A percentile compares a stretch with the other conserved stretches of the same genome.
Evolutionary conservation across 1,140 invertebrate genomes (phyloP).

Genomic region (Anastrepha ludens): DNA sequence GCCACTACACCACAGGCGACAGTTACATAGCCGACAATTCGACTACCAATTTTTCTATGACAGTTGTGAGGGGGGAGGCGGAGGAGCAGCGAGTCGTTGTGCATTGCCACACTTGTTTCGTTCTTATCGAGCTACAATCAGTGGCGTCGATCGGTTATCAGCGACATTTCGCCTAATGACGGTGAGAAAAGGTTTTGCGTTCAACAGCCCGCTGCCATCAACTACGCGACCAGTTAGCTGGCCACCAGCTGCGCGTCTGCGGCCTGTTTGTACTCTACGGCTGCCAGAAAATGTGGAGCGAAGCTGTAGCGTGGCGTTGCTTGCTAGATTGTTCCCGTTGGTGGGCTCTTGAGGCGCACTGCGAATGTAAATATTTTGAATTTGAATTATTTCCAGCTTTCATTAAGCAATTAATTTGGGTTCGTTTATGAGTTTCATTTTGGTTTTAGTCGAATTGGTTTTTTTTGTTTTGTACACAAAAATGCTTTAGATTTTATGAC

Average conservation of each 20-base stretch:
- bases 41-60: conserved; percentile 49
- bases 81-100: neutral
- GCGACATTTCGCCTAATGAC: conserved; percentile 51
- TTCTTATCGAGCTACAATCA: conserved; percentile 25
- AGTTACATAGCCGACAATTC: conserved; percentile 33
- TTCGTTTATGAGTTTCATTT: conserved; percentile 45
- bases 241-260: conserved; percentile 37
- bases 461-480: neutral
- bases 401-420: conserved; percentile 45
- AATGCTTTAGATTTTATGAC: conserved; percentile 3
- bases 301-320: neutral
- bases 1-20: conserved; percentile 20
- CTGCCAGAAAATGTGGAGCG: conserved; percentile 21
- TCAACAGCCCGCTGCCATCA: neutral
- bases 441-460: neutral
- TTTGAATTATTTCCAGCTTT: conserved; percentile 51
- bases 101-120: neutral
- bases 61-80: neutral
- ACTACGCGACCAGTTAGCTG: neutral
- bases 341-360: neutral
- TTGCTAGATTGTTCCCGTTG: neutral
- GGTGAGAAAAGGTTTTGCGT: conserved; percentile 24
- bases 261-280: neutral
- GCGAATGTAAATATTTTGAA: conserved; percentile 45
- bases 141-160: conserved; percentile 46